phyloP scores from a whole-genome alignment of 1,140 invertebrate genomes.

The Amyelois transitella region DNA sequence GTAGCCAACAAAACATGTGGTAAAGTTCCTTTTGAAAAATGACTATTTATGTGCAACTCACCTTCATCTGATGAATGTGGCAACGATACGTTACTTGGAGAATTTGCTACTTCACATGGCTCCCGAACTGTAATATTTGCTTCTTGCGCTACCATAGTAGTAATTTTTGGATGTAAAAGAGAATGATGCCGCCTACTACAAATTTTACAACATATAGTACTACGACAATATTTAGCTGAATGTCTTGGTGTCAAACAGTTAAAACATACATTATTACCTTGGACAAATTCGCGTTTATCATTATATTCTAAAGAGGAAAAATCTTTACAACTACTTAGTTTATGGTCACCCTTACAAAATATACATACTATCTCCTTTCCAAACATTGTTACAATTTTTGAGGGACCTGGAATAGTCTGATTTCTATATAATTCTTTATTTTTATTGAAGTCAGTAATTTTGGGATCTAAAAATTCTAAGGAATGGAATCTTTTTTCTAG shows the following conservation, averaged over 20 bases:
- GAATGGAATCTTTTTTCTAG: constrained; percentile 24
- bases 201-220: constrained; percentile 9
- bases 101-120: not conserved
- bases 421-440: too few species aligned
- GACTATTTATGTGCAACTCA: not conserved
- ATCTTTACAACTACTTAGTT: not conserved
- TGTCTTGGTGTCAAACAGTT: constrained; percentile 21
- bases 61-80: not conserved
- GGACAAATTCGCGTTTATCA: constrained; percentile 17
- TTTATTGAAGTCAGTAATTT: constrained; percentile 25
- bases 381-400: too few species aligned
- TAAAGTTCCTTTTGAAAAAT: too few species aligned
- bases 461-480: constrained; percentile 22
- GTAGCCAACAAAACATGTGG: not conserved
- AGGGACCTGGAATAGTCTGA: too few species aligned
- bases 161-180: constrained; percentile 15
- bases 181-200: constrained; percentile 21
- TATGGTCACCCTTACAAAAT: not conserved
- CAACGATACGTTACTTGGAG: too few species aligned
- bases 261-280: constrained; percentile 22
- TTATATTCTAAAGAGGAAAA: not conserved
- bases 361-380: too few species aligned
- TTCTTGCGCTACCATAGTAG: not conserved
- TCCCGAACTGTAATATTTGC: not conserved
- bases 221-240: constrained; percentile 13